Percentiles rank a stretch among this genome's conserved stretches.
phyloP scores from a whole-genome alignment of 1,140 invertebrate genomes.

The Macrobrachium rosenbergii region DNA sequence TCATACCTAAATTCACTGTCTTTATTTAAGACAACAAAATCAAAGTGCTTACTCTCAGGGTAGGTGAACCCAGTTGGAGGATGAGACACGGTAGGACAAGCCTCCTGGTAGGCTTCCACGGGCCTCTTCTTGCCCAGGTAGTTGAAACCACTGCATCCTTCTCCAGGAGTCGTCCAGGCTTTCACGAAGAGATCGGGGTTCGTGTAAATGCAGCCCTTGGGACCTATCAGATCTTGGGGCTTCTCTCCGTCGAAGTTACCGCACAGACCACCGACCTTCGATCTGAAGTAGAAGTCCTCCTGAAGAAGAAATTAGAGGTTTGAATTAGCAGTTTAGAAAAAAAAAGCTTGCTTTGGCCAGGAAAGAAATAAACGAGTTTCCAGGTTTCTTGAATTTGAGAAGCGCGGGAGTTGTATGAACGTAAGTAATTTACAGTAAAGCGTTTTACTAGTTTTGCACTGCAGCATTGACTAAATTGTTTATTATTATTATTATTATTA shows the following conservation, averaged over 20 bases:
- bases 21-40: no score
- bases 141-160: constrained; percentile 3
- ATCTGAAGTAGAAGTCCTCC: not conserved
- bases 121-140: not conserved
- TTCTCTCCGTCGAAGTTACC: constrained; percentile 10
- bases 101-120: not conserved
- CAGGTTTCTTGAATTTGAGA: no score
- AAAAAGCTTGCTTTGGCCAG: no score
- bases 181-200: not conserved
- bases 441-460: no score
- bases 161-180: not conserved
- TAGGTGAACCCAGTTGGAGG: not conserved
- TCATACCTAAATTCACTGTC: no score
- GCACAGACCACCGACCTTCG: not conserved
- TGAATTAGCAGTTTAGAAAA: no score
- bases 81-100: not conserved
- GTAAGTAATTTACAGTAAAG: no score
- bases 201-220: not conserved
- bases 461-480: no score
- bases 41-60: not conserved
- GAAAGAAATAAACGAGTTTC: no score
- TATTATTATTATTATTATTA: not conserved
- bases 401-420: no score
- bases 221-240: not conserved
- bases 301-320: not conserved